These are phyloP conservation scores for Caenorhabditis drosophilae DNA, from an alignment of 2,888 invertebrate genomes.

Conservation along the genomic window DNA sequence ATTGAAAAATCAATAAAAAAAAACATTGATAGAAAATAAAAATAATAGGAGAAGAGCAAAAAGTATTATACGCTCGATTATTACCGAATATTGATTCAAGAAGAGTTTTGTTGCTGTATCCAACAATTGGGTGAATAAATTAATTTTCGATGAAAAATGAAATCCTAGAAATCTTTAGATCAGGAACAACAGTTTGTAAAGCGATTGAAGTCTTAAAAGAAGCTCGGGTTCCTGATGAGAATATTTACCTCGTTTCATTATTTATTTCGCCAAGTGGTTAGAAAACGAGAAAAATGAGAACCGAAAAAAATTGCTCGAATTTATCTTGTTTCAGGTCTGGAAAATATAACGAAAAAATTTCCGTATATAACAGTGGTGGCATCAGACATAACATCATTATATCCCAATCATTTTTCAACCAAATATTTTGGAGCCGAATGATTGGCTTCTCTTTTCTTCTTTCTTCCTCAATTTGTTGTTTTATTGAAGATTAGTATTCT, in stretches of 20 bases:
- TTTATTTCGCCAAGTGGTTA: conserved; percentile 85
- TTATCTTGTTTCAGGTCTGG: conserved; percentile 67
- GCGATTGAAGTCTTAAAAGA: conserved; percentile 92
- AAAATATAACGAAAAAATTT: conserved; percentile 67
- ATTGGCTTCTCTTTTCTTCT: no score
- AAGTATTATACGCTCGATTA: conserved; percentile 93
- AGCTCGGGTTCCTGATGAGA: conserved; percentile 89
- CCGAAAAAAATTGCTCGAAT: neutral
- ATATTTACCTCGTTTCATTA: conserved; percentile 93
- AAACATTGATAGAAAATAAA: neutral
- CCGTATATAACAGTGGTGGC: conserved; percentile 86
- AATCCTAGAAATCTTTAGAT: conserved; percentile 71
- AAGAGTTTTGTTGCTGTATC: conserved; percentile 92
- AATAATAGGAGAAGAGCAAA: conserved; percentile 78
- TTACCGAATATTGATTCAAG: conserved; percentile 90
- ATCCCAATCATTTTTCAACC: conserved; percentile 96
- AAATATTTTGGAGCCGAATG: conserved; percentile 90
- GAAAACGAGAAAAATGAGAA: conserved; percentile 34
- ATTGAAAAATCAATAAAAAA: neutral
- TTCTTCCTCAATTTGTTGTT: no score
- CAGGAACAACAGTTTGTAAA: conserved; percentile 92
- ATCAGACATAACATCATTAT: conserved; percentile 90
- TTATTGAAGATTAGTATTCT: no score
- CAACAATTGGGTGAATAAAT: conserved; percentile 85
- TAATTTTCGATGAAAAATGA: neutral